Conservation (phyloP, 1,140 invertebrate species). For the Sinella curviseta region DNA sequence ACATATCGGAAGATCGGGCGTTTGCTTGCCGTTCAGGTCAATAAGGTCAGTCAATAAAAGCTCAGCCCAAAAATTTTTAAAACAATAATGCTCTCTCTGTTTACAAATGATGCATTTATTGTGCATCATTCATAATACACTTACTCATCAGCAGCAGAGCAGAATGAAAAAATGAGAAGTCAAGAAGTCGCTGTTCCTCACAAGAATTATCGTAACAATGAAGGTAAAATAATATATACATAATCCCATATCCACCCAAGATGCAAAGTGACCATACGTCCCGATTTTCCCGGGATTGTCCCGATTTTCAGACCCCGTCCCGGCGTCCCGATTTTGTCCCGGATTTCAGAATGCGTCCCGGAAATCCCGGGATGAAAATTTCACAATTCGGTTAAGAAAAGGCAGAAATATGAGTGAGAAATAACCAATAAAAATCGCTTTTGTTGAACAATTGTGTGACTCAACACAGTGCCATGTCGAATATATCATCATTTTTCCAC, state of each 20-base stretch:
- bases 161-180: not conserved
- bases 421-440: no score
- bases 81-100: not conserved
- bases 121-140: not conserved
- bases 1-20: slow-evolving; percentile 33
- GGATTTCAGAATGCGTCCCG: no score
- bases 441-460: no score
- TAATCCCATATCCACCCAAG: slow-evolving; percentile 1
- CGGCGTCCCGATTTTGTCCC: no score
- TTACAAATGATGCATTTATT: not conserved
- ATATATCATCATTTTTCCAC: no score
- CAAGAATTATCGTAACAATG: not conserved
- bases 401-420: no score
- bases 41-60: slow-evolving; percentile 35
- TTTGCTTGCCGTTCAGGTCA: slow-evolving; percentile 28
- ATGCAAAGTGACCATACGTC: no score
- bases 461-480: no score
- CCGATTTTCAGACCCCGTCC: no score
- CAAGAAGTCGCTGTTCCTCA: not conserved
- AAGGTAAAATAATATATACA: not conserved
- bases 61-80: slow-evolving; percentile 33
- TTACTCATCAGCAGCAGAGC: not conserved
- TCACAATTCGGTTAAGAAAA: no score
- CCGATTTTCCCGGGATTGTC: no score
- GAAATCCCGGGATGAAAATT: no score